A percentile compares a stretch with the other conserved stretches of the same genome.
Conservation (phyloP, 1,140 invertebrate genomes). For the Drosophila lini region DNA sequence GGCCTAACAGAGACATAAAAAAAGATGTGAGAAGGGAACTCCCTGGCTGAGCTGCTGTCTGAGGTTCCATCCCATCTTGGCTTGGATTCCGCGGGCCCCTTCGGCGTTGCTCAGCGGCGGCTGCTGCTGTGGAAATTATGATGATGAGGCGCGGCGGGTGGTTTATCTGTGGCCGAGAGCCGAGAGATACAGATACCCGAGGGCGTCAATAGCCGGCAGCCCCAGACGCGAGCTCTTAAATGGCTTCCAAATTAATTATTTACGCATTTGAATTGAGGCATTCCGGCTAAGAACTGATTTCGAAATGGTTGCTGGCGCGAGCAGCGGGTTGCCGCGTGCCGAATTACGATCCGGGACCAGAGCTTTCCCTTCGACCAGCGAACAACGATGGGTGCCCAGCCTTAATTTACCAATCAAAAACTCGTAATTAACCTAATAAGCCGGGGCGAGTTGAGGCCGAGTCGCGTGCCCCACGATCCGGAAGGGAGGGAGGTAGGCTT, state of each 20-base stretch:
- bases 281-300: slow-evolving; percentile 76
- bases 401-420: slow-evolving; percentile 82
- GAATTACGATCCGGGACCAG: slow-evolving; percentile 51
- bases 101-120: not conserved
- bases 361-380: slow-evolving; percentile 39
- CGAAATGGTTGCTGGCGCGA: slow-evolving; percentile 65
- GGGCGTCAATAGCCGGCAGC: slow-evolving; percentile 47
- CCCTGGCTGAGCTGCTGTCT: slow-evolving; percentile 10
- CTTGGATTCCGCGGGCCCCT: slow-evolving; percentile 15
- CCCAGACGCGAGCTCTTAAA: slow-evolving; percentile 56
- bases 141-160: slow-evolving; percentile 71
- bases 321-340: slow-evolving; percentile 57
- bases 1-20: slow-evolving; percentile 32
- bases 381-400: slow-evolving; percentile 32
- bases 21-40: slow-evolving; percentile 5
- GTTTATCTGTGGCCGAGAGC: slow-evolving; percentile 56
- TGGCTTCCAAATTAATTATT: slow-evolving; percentile 81
- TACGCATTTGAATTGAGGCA: slow-evolving; percentile 80
- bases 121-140: slow-evolving; percentile 63
- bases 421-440: slow-evolving; percentile 81
- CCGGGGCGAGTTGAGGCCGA: slow-evolving; percentile 54
- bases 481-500: slow-evolving; percentile 8
- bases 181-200: slow-evolving; percentile 26
- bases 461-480: slow-evolving; percentile 63
- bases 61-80: slow-evolving; percentile 29